Evolutionary conservation across 30 jellyfish, hydroid and myxozoan genomes (phyloP).

Genomic region (Hydractinia symbiolongicarpus): DNA sequence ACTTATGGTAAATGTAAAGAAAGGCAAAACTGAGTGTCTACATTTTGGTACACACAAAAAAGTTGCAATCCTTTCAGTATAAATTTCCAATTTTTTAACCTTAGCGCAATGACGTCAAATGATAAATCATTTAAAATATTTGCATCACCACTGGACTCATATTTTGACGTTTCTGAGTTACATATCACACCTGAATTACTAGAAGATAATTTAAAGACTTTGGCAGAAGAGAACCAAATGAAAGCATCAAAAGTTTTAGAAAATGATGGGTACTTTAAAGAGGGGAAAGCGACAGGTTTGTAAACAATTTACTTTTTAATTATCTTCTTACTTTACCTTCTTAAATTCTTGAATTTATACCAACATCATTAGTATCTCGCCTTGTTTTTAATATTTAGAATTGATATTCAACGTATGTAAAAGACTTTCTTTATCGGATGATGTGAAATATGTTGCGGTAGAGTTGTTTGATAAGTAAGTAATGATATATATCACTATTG

Average conservation of each 20-base stretch:
- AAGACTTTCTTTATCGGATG: slow-evolving; percentile 49
- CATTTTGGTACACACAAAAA: no score
- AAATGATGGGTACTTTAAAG: slow-evolving; percentile 60
- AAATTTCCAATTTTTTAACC: no score
- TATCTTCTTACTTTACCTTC: no score
- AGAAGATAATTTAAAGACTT: slow-evolving; percentile 67
- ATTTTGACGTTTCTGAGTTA: slow-evolving; percentile 45
- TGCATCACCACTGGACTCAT: slow-evolving; percentile 74
- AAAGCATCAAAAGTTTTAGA: slow-evolving; percentile 29
- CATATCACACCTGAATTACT: slow-evolving; percentile 47
- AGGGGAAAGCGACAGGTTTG: slow-evolving; percentile 65
- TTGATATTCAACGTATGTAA: slow-evolving; percentile 60
- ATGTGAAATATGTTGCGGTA: slow-evolving; percentile 54
- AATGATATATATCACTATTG: not conserved
- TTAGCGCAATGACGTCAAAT: no score
- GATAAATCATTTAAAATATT: no score
- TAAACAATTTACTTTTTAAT: no score
- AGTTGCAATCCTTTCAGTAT: no score
- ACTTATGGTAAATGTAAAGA: no score
- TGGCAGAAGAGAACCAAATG: slow-evolving; percentile 73
- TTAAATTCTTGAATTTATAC: not conserved
- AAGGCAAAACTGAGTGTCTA: no score
- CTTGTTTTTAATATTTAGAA: slow-evolving; percentile 30
- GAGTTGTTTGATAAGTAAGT: slow-evolving; percentile 87
- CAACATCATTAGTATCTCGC: not conserved